Conservation (phyloP, 1,140 invertebrate species). For the Drosophila sulfurigaster region DNA sequence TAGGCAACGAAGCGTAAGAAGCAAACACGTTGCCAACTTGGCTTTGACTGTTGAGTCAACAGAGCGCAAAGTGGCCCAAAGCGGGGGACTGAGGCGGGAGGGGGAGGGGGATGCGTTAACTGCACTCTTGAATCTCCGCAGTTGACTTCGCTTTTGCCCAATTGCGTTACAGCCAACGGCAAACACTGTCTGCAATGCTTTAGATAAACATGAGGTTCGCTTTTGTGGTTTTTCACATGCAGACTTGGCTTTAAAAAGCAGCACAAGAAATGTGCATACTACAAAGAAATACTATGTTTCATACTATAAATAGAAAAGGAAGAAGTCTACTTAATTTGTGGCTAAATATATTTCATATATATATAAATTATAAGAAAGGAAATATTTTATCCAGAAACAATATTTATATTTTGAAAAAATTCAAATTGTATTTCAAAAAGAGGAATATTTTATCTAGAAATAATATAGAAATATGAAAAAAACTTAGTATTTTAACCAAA, state of each 20-base stretch:
- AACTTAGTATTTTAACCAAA: too few species aligned
- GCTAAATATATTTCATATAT: too few species aligned
- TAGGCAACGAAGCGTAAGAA: constrained; percentile 63
- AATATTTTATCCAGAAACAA: too few species aligned
- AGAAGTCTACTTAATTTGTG: too few species aligned
- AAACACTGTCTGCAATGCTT: constrained; percentile 9
- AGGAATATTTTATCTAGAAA: too few species aligned
- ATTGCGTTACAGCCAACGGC: constrained; percentile 18
- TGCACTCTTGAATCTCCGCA: constrained; percentile 30
- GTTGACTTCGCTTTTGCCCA: constrained; percentile 13
- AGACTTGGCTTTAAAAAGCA: background rate
- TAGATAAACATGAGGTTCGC: background rate
- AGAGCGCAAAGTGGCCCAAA: constrained; percentile 49
- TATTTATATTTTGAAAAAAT: too few species aligned
- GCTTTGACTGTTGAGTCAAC: constrained; percentile 41
- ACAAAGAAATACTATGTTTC: too few species aligned
- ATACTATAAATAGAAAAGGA: too few species aligned
- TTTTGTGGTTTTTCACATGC: background rate
- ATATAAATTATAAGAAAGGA: too few species aligned
- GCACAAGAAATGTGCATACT: too few species aligned
- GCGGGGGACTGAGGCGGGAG: background rate
- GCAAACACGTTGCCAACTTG: constrained; percentile 42
- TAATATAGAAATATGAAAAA: too few species aligned
- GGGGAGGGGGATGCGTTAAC: constrained; percentile 20
- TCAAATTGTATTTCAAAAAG: too few species aligned